phyloP scores from a whole-genome alignment of 2,888 invertebrate species.

The Harpalus rufipes region DNA sequence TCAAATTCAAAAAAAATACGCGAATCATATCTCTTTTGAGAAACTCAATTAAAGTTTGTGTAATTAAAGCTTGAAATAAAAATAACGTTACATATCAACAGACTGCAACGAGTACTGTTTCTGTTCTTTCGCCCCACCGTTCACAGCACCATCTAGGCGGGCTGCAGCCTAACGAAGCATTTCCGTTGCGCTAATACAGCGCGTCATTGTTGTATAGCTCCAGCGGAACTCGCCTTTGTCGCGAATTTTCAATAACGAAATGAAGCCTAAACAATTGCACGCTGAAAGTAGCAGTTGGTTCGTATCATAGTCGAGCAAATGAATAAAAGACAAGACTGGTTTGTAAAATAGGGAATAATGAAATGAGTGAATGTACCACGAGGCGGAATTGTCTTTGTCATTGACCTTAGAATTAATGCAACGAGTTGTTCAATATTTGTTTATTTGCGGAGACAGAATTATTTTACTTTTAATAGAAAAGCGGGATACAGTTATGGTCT shows the following conservation, averaged over 20 bases:
- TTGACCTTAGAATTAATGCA: background rate
- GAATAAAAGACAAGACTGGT: background rate
- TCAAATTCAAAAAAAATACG: background rate
- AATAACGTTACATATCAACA: slow-evolving; percentile 21
- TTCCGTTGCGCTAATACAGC: slow-evolving; percentile 36
- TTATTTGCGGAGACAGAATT: background rate
- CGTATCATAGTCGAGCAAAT: background rate
- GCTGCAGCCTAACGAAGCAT: slow-evolving; percentile 31
- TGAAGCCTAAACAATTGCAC: slow-evolving; percentile 42
- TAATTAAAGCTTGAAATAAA: slow-evolving; percentile 35
- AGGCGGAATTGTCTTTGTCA: slow-evolving; percentile 9
- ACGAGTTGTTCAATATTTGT: slow-evolving; percentile 17
- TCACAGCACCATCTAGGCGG: background rate
- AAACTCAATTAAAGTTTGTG: slow-evolving; percentile 33
- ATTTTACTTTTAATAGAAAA: background rate
- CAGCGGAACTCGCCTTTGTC: slow-evolving; percentile 37
- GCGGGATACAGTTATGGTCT: background rate
- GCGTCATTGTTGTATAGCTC: slow-evolving; percentile 25
- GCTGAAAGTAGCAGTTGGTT: slow-evolving; percentile 29
- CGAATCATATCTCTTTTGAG: slow-evolving; percentile 4
- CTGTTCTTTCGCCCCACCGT: background rate
- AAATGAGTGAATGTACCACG: background rate
- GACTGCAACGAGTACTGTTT: too few species aligned
- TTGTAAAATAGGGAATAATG: background rate
- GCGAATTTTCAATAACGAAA: slow-evolving; percentile 48